Base-by-base conservation (phyloP, 2,888 invertebrate genomes). In the Drosophila tanythrix region DNA sequence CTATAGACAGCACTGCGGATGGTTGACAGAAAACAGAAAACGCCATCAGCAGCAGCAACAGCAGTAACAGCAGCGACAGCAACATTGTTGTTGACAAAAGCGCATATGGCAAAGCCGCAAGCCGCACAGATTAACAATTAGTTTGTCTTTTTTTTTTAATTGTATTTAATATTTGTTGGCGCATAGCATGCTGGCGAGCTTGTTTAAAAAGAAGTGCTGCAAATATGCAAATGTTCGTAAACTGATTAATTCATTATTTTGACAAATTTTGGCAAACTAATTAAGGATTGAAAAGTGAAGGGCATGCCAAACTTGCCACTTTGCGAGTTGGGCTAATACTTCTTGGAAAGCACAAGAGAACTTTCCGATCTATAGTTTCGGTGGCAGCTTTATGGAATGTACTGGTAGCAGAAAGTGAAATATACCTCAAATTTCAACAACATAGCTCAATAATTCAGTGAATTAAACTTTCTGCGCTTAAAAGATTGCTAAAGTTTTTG, bases 61-160 rank as follows among this genome's bases (percentile, higher is more conserved):
- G n/a, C 31, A 59, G 38, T 48, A 50, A 7, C 70, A 55, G n/a
- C 51, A 46, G 43, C 59, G 33, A 21, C 57, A 25, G 50, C 25
- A 36, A 38, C 50, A 43, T 52, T 74, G 72, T 52, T 80, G 81
- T 80, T 83, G 72, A 75, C 81, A 81, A 77, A 81, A 83, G 78
- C 78, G 72, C 81, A 82, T 69, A 80, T 70, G 74, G 68, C 79
- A 76, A 86, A 74, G 86, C 90, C 90, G 61, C 85, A 89, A 88
- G 76, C 88, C 88, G 68, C 71, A 66, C 83, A 86, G 90, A 88
- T 86, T 86, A 89, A 86, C 85, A 86, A 86, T 86, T 86, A 86
- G 85, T 85, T 70, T 74, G 73, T 72, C 3, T 18, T 18, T 18
- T 38, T 46, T 46, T 25, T 72, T 84, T 87, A 85, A 89, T 82